Conservation (phyloP, 2,113 vertebrate genomes). For the Australoheros scitulus region DNA sequence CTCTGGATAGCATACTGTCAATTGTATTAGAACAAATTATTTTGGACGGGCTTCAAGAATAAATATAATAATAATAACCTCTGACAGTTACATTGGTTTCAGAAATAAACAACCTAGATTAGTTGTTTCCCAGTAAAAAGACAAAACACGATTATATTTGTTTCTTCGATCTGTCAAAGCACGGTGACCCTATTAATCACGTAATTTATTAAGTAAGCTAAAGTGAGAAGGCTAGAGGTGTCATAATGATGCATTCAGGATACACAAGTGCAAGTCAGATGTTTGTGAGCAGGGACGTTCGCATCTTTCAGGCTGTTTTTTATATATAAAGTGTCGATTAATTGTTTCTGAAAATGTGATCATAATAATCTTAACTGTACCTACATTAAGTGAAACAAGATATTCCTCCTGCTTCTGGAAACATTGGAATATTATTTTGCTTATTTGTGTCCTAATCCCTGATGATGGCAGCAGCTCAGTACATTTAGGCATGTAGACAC, state of each 20-base stretch:
- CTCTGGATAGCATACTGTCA: conserved; percentile 1
- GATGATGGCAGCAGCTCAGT: too few relatives aligned
- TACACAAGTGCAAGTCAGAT: not conserved
- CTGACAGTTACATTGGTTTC: conserved; percentile 1
- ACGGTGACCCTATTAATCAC: not conserved
- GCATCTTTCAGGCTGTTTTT: not conserved
- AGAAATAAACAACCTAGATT: not conserved
- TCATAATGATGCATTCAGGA: not conserved
- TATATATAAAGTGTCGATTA: too few relatives aligned
- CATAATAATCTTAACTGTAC: too few relatives aligned
- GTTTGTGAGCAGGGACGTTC: not conserved
- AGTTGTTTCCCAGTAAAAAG: not conserved
- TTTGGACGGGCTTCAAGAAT: not conserved
- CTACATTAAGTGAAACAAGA: too few relatives aligned
- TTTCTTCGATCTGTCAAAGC: not conserved
- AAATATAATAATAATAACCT: not conserved
- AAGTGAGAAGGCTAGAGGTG: not conserved
- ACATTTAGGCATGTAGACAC: too few relatives aligned
- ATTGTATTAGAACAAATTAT: not conserved
- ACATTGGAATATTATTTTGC: too few relatives aligned
- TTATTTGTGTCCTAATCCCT: too few relatives aligned
- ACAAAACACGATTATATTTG: not conserved
- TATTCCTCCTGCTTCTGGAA: too few relatives aligned
- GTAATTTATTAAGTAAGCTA: fast-evolving
- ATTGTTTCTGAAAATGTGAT: too few relatives aligned